phyloP scores from a whole-genome alignment of 2,797 vertebrate genomes.

The Tapera naevia region DNA sequence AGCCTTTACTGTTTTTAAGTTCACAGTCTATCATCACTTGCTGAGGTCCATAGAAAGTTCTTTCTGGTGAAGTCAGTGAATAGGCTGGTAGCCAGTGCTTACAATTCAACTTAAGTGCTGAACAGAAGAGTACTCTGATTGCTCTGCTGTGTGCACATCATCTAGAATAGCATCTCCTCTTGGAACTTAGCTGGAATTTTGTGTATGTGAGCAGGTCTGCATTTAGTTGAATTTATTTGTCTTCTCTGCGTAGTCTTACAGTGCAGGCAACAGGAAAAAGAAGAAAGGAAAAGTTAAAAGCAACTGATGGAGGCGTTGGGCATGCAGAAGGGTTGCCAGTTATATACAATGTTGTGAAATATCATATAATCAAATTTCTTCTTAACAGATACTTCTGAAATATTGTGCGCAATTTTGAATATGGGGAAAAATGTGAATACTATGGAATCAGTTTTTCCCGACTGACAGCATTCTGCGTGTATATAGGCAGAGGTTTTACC shows the following conservation, averaged over 20 bases:
- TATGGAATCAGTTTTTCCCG: background rate
- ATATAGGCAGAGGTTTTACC: background rate
- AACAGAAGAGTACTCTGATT: background rate
- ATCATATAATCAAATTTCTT: background rate
- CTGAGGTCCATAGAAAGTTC: background rate
- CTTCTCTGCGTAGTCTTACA: background rate
- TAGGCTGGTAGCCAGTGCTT: background rate
- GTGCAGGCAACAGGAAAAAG: background rate
- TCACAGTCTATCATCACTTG: background rate
- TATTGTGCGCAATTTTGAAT: background rate
- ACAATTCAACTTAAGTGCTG: background rate
- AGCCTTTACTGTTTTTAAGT: background rate
- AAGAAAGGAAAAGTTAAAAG: background rate
- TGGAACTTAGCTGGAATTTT: too few species aligned
- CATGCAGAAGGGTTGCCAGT: background rate
- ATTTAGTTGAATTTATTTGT: background rate
- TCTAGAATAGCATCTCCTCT: too few species aligned
- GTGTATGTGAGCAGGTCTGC: too few species aligned
- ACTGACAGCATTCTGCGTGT: fast-evolving
- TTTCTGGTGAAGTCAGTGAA: background rate
- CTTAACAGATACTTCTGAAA: background rate
- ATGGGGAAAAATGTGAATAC: background rate
- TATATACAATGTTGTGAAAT: background rate
- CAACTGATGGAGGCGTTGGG: background rate
- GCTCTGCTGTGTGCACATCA: background rate